Base-by-base conservation (phyloP, 2,888 invertebrate species). In the Noctua pronuba region DNA sequence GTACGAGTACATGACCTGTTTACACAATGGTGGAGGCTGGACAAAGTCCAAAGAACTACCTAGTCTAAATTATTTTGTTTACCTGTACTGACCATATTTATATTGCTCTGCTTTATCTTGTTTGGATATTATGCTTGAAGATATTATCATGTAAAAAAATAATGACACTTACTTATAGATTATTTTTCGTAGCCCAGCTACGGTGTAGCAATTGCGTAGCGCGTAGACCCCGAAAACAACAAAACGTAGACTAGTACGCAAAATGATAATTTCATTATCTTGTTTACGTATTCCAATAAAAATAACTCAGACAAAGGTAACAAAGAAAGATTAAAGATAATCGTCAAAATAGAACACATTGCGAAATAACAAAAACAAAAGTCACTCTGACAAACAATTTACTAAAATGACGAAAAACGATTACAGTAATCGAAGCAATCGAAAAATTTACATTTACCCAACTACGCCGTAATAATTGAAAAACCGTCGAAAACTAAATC, bases 401-500 rank as follows among this genome's bases (percentile, higher is more conserved):
- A 44, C 65, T 44, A 52, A 74, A 84, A 80, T 79, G 24, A 79
- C 83, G 66, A 82, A 80, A 73, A 82, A 72, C 38, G 2, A 67
- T 78, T 72, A 60, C 73, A 21, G 77, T 79, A 82, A 86, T 73
- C 69, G 68, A 75, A 77, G 68, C 77, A 71, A 80, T 82, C 78
- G 69, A 73, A 83, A 83, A 79, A 80, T 81, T 70, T 73, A 83
- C 77, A 86, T 85, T 88, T 85, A 85, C 88, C 21, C 83, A 88
- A 88, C 85, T 46, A 24, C 41, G 35, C 28, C 78, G 86, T 82
- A 77, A 87, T 67, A 76, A 77, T 31, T 69, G 70, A 67, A 79
- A 55, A 81, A 75, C 82, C 72, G 85, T 81, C 60, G 67, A 82
- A 84, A 86, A 86, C 69, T 86, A 82, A 85, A 84, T 87, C 65